phyloP scores from a whole-genome alignment of 2,113 vertebrate genomes.

The Pavo muticus region DNA sequence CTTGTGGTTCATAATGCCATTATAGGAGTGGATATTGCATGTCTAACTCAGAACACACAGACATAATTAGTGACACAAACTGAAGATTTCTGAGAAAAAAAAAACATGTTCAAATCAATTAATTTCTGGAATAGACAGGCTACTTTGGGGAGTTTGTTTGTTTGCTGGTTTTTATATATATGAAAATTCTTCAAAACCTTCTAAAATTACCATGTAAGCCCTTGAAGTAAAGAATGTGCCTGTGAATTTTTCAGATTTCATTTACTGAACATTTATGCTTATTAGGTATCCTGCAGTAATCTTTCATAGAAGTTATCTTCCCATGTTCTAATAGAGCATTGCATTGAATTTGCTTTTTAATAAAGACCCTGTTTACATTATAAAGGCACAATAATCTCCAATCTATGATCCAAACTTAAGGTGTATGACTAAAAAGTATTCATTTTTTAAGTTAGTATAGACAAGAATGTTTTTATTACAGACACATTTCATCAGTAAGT shows the following conservation, averaged over 20 bases:
- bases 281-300: not conserved
- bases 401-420: not conserved
- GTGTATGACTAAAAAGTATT: not conserved
- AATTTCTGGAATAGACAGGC: not conserved
- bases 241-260: not conserved
- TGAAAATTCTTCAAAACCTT: not conserved
- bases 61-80: not conserved
- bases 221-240: not conserved
- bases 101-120: not conserved
- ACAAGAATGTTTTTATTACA: not conserved
- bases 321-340: not conserved
- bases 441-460: not conserved
- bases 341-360: not conserved
- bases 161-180: too few relatives aligned
- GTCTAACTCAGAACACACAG: not conserved
- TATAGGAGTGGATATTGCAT: not conserved
- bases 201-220: not conserved
- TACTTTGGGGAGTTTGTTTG: not conserved
- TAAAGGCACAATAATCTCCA: not conserved
- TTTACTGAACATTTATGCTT: not conserved
- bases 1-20: not conserved
- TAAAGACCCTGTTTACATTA: not conserved
- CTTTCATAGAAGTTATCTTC: not conserved
- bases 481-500: conserved; percentile 17
- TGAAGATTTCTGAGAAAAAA: not conserved